Evolutionary conservation across 2,113 vertebrate genomes (phyloP).

Genomic region (Zosterops japonicus): DNA sequence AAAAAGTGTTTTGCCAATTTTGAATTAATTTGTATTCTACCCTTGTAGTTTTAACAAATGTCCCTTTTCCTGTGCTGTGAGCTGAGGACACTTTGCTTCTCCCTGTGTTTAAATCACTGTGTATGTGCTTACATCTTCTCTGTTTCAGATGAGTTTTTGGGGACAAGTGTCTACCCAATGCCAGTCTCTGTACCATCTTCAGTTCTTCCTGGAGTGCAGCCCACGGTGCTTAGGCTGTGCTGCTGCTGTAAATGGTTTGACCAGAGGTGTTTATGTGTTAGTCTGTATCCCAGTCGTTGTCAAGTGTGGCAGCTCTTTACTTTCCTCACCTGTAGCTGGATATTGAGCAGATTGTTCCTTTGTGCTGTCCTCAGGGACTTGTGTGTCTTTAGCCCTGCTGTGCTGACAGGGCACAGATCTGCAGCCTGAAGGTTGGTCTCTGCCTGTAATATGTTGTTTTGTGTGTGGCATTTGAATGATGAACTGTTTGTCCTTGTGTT

Average conservation of each 20-base stretch:
- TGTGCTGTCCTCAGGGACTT: not conserved
- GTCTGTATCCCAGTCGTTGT: not conserved
- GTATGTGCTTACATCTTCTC: not conserved
- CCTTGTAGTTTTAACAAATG: not conserved
- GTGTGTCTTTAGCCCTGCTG: not conserved
- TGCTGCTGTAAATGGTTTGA: not conserved
- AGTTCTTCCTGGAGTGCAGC: not conserved
- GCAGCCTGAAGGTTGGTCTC: not conserved
- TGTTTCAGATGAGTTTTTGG: not conserved
- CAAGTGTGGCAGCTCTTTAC: not conserved
- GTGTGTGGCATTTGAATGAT: not conserved
- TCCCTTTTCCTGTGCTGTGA: not conserved
- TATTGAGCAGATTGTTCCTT: not conserved
- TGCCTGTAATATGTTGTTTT: not conserved
- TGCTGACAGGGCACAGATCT: not conserved
- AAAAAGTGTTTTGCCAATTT: not conserved
- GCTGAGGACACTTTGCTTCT: not conserved
- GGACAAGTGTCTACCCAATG: not conserved
- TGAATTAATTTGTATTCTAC: slow-evolving; percentile 27
- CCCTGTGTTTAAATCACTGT: not conserved
- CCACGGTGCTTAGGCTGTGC: not conserved
- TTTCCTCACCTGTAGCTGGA: not conserved
- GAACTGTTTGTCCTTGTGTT: slow-evolving; percentile 11
- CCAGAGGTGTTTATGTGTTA: not conserved
- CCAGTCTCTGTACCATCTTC: not conserved